Evolutionary conservation across 2,113 vertebrate genomes (phyloP).

Genomic region (Rhinoderma darwinii): DNA sequence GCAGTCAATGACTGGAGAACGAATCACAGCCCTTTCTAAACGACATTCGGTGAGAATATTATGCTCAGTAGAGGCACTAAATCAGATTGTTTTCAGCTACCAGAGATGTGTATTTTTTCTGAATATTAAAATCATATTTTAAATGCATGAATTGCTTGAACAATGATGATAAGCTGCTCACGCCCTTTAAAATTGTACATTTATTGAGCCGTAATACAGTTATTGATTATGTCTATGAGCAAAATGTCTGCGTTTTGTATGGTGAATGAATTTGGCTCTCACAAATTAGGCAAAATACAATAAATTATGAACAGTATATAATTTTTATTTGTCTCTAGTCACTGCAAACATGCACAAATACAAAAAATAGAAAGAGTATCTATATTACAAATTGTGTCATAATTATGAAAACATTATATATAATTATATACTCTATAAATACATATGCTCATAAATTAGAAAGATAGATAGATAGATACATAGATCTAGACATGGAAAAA

Average conservation of each 20-base stretch:
- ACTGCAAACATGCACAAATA: neutral
- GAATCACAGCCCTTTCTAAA: neutral
- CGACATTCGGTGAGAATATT: neutral
- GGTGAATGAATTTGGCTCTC: conserved; percentile 8
- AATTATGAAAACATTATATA: neutral
- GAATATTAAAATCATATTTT: neutral
- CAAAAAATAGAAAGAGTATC: neutral
- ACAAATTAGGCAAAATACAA: neutral
- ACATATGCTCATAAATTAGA: no score
- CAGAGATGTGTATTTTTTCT: neutral
- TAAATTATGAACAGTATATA: neutral
- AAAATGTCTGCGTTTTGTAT: neutral
- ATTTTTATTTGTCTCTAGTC: neutral
- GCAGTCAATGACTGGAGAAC: neutral
- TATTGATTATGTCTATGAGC: conserved; percentile 19
- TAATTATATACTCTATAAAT: no score
- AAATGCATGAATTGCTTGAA: neutral
- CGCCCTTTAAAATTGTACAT: neutral
- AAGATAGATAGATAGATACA: no score
- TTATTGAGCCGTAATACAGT: conserved; percentile 1
- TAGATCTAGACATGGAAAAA: no score
- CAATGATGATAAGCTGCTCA: neutral
- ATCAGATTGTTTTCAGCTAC: neutral
- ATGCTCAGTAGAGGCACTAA: neutral
- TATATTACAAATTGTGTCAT: neutral